Base-by-base conservation (phyloP, 2,797 vertebrate species). In the Enteromius afrohamiltoni region DNA sequence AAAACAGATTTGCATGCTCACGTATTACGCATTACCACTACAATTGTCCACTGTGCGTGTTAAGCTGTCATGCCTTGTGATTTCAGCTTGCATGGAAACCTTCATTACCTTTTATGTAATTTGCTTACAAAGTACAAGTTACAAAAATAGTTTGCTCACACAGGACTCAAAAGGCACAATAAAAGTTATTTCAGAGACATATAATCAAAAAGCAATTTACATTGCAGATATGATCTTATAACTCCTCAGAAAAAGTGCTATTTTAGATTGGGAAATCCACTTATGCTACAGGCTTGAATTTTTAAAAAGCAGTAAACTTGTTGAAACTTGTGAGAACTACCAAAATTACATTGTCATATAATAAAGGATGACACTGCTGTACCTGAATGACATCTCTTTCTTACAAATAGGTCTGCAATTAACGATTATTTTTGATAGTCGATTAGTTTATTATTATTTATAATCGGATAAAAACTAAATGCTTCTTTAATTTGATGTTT, bases 101-200 rank as follows among this genome's bases (percentile, higher is more conserved):
- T 17, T 37, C 9, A 62, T 49, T 62, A 81, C 23, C 23, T 40
- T 40, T 34, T 37, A 16, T 62, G 29, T 13, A 6, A 37, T 62
- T 79, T 79, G 7, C 13, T 68, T 21, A 42, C 23, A 17, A 64
- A 71, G 11, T 74, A 51, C 26, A 62, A 37, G 42, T 47, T 26
- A 58, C 37, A 70, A 70, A 70, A 70, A 58, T 51, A 23, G 67
- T 80, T 69, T 71, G 37, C 53, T 45, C 9, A 45, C 7, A 11
- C 13, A 42, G 16, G 34, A 42, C 21, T 69, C 45, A 42, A 6
- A 79, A 34, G 29, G 31, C n/a, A 69, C 23, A 73, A 51, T 31
- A 49, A 11, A 11, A 69, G 73, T 58, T 23, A 40, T 40, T 58
- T 58, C 21, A 40, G 26, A 76, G 34, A 13, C 34, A 76, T 74